Evolutionary conservation across 2,797 vertebrate species (phyloP), one percentile per base, ranked within the genome.

Genomic region (Lagocephalus sceleratus): DNA sequence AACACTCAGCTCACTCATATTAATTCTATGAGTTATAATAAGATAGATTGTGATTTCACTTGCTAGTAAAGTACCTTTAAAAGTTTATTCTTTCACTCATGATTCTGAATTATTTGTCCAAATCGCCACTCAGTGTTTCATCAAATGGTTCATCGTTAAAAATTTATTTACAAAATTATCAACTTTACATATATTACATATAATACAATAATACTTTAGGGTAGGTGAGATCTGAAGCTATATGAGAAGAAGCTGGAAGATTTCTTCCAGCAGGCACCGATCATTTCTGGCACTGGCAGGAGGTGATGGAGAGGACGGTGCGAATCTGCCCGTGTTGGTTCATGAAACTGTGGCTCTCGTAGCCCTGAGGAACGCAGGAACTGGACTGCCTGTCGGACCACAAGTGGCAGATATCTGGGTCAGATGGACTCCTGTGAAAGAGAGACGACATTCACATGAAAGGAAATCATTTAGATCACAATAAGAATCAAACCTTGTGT

Each of bases 121-220:
- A 29, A 11, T 8, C 20, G 15, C 19, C 22, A 52, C 38, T 25
- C 21, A 21, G 19, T 19, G 6, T 5, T 23, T 35, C 9, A 38
- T 21, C 0, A 43, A 22, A 26, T 10, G 11, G 20, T 47, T 25
- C 23, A 9, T 8, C 25, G 6, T 87, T 80, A 66, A 64, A 66
- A 64, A 78, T 90, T 90, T 90, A 91, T 90, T 89, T 87, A 89
- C 85, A 90, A 79, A 86, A 83, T 85, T 70, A 71, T 67, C 51
- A 42, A 68, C 79, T 90, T 68, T 86, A 90, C 89, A 91, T 91
- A 91, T 88, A 87, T 87, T 91, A 92, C 87, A 91, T 90, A 90
- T 86, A 57, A 85, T 90, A 91, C 88, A 91, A 76, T 58, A 75
- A 73, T 76, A 75, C 51, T 71, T 82, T 66, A 65, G 25, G 49